A percentile compares a stretch with the other conserved stretches of the same genome.
Evolutionary conservation across 2,888 invertebrate species (phyloP).

Genomic region (Papilio gigon): DNA sequence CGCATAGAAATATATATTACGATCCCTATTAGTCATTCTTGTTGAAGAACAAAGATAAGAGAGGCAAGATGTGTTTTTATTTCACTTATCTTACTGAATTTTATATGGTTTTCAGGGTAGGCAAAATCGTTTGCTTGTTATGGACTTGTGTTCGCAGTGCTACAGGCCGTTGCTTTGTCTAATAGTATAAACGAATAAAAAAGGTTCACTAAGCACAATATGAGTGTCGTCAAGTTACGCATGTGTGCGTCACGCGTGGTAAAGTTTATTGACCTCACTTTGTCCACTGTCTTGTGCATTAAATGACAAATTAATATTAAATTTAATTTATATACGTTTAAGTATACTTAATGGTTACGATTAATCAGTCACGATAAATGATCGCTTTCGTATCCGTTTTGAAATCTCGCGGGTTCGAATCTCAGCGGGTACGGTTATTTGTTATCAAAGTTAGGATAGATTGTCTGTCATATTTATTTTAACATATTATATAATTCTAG

Average conservation of each 20-base stretch:
- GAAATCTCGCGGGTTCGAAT: background rate
- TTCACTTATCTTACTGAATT: background rate
- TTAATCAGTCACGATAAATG: slow-evolving; percentile 6
- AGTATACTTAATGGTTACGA: background rate
- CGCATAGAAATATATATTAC: too few species aligned
- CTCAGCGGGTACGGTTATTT: background rate
- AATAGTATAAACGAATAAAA: slow-evolving; percentile 21
- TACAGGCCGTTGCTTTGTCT: background rate
- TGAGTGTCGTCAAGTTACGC: slow-evolving; percentile 1
- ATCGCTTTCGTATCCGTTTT: background rate
- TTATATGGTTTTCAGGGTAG: too few species aligned
- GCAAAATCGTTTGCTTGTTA: too few species aligned
- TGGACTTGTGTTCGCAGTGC: background rate
- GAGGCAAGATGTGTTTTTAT: too few species aligned
- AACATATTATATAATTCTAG: background rate
- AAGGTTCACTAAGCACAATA: slow-evolving; percentile 19
- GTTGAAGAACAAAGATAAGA: too few species aligned
- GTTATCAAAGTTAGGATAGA: background rate
- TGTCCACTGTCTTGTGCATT: slow-evolving; percentile 11
- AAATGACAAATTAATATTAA: slow-evolving; percentile 8
- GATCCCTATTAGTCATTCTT: too few species aligned
- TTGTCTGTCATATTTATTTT: background rate
- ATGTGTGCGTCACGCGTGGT: slow-evolving; percentile 11
- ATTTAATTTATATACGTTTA: slow-evolving; percentile 5
- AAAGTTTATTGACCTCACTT: slow-evolving; percentile 28